A percentile compares a stretch with the other conserved stretches of the same genome.
Evolutionary conservation across 2,113 vertebrate genomes (phyloP).

Genomic region (Suricata suricatta): DNA sequence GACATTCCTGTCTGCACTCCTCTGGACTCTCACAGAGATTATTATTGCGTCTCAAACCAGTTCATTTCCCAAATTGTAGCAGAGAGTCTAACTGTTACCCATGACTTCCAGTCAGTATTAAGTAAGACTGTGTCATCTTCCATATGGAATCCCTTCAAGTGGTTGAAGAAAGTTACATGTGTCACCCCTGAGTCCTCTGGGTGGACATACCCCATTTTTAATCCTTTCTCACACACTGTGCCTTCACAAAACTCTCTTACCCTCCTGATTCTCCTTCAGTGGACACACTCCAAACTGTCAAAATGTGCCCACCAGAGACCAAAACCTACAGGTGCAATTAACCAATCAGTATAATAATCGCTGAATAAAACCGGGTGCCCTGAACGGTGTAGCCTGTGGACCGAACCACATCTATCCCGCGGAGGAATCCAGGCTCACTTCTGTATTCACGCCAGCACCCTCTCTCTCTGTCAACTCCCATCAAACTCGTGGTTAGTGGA

Average conservation of each 20-base stretch:
- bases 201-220: not conserved
- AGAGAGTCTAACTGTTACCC: too few relatives aligned
- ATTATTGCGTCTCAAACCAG: not conserved
- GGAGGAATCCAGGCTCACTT: not conserved
- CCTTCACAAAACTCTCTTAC: not conserved
- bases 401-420: not conserved
- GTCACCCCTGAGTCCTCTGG: not conserved
- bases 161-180: not conserved
- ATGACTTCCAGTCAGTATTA: not conserved
- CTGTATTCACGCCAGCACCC: not conserved
- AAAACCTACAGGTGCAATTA: not conserved
- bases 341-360: not conserved
- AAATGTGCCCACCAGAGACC: not conserved
- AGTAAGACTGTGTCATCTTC: not conserved
- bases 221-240: not conserved
- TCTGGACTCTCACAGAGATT: not conserved
- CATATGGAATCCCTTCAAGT: not conserved
- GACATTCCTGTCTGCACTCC: not conserved
- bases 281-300: not conserved
- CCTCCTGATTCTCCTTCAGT: not conserved
- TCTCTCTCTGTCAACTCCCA: accelerated
- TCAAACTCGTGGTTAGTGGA: not conserved
- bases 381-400: too few relatives aligned
- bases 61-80: not conserved
- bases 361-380: not conserved